Conservation (phyloP, 2,113 vertebrate species). For the Pituophis catenifer region DNA sequence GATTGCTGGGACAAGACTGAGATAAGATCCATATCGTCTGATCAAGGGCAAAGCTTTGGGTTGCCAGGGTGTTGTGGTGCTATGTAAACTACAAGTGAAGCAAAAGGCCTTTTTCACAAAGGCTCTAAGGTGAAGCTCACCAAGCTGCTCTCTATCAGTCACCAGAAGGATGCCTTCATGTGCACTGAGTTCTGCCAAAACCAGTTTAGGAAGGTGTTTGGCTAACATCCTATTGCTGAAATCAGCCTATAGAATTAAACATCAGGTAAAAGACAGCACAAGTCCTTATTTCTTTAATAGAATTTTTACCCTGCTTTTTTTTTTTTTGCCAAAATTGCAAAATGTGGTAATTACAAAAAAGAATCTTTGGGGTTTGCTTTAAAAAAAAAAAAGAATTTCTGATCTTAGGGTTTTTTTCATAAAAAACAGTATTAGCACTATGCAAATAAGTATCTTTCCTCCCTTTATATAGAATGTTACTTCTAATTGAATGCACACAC, state of each 20-base stretch:
- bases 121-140: neutral
- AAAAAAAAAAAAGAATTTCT: neutral
- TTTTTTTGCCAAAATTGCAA: neutral
- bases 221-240: neutral
- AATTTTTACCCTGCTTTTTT: neutral
- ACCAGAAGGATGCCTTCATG: neutral
- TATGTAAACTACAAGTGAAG: neutral
- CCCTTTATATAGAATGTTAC: neutral
- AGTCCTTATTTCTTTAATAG: neutral
- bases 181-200: neutral
- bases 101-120: neutral
- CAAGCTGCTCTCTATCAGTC: neutral
- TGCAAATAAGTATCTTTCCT: neutral
- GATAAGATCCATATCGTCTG: neutral
- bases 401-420: neutral
- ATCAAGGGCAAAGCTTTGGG: neutral
- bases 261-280: neutral
- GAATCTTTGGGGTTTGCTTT: neutral
- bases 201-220: neutral
- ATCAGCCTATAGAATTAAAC: neutral
- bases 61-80: neutral
- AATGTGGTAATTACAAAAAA: neutral
- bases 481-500: neutral
- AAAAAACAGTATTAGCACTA: neutral
- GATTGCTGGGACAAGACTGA: neutral